These are phyloP conservation scores for Meloidogyne floridensis DNA, from an alignment of 1,140 invertebrate genomes.

Conservation along the genomic window DNA sequence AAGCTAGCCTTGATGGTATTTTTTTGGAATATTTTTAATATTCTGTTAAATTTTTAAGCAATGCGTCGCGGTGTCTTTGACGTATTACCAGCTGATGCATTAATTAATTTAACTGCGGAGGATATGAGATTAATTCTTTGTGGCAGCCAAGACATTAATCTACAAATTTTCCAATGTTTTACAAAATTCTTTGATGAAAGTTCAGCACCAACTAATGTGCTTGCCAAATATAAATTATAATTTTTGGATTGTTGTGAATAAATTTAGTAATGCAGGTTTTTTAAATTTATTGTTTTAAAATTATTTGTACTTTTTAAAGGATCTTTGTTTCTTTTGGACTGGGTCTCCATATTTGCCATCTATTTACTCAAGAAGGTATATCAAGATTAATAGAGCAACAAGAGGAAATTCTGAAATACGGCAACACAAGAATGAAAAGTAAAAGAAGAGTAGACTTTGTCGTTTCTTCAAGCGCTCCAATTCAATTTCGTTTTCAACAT, in stretches of 20 bases:
- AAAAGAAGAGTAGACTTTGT: no score
- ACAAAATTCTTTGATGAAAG: slow-evolving; percentile 96
- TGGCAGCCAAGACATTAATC: slow-evolving; percentile 85
- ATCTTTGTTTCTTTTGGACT: slow-evolving; percentile 90
- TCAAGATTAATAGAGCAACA: no score
- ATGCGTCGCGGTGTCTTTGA: slow-evolving; percentile 91
- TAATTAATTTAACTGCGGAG: slow-evolving; percentile 89
- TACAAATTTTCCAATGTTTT: slow-evolving; percentile 87
- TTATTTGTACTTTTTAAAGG: slow-evolving; percentile 45
- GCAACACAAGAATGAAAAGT: no score
- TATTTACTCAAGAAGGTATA: slow-evolving; percentile 87
- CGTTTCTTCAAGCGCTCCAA: no score
- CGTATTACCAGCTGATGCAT: slow-evolving; percentile 83
- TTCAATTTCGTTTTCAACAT: no score
- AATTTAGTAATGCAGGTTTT: slow-evolving; percentile 87
- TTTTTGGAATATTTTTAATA: neutral
- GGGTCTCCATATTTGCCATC: slow-evolving; percentile 95
- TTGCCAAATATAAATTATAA: slow-evolving; percentile 92
- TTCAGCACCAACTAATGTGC: slow-evolving; percentile 75
- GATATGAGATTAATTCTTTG: slow-evolving; percentile 91
- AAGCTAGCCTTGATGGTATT: slow-evolving; percentile 80
- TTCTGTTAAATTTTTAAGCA: slow-evolving; percentile 66
- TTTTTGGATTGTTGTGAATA: slow-evolving; percentile 99
- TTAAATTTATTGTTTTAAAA: neutral
- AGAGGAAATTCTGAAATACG: no score